Evolutionary conservation across 2,888 invertebrate genomes (phyloP).

Genomic region (Tolmerus cingulatus): DNA sequence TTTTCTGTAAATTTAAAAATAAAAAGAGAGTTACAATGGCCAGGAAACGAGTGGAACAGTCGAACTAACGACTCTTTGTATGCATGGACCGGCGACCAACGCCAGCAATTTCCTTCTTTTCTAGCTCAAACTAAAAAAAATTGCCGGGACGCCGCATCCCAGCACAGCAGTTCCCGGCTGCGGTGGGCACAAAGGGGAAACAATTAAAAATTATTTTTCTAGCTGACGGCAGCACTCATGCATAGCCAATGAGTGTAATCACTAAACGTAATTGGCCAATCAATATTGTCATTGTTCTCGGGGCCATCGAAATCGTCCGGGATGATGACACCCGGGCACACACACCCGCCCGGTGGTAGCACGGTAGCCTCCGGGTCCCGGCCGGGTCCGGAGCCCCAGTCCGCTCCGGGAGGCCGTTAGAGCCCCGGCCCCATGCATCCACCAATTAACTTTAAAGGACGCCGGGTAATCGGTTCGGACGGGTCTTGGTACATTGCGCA

Average conservation of each 20-base stretch:
- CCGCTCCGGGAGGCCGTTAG: not conserved
- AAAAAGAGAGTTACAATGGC: not conserved
- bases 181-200: constrained; percentile 8
- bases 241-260: constrained; percentile 54
- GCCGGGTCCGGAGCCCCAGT: not conserved
- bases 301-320: constrained; percentile 24
- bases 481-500: constrained; percentile 43
- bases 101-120: not conserved
- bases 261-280: constrained; percentile 63
- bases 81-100: not conserved
- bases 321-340: constrained; percentile 2
- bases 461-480: constrained; percentile 52
- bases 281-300: constrained; percentile 60
- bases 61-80: not conserved
- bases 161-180: not conserved
- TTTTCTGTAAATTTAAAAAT: not conserved
- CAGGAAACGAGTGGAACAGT: not conserved
- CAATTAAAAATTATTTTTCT: constrained; percentile 42
- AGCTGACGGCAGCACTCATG: constrained; percentile 50
- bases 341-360: not conserved
- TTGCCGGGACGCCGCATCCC: not conserved
- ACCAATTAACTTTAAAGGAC: constrained; percentile 53
- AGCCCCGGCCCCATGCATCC: constrained; percentile 49
- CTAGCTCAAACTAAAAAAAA: not conserved
- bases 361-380: not conserved